Base-by-base conservation (phyloP, 2,797 vertebrate species). In the Clarias laeviceps region DNA sequence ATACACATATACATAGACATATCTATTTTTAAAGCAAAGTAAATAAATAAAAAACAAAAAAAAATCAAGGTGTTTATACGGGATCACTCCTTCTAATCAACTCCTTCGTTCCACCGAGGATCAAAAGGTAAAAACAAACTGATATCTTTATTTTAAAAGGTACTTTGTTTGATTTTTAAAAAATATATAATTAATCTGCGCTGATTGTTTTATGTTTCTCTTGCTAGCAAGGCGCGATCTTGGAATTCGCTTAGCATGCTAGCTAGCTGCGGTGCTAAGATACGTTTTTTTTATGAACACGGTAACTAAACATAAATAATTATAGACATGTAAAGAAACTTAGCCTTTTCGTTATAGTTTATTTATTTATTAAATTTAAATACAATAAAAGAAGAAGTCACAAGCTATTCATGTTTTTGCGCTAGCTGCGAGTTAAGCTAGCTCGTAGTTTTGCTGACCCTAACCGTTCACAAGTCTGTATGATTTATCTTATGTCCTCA, bases 51-150 rank as follows among this genome's bases (percentile, higher is more conserved):
- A 37, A 69, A 40, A 40, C 50, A 11, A n/a, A 9, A 4, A 17
- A 24, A 29, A 65, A 20, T 22, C 0, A 22, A 83, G 87, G 22
- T 65, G 66, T 89, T 88, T 89, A 92, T 89, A 86, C 89, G 92
- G 93, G 92, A 93, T 90, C 84, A 90, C 90, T 91, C 87, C 86
- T 88, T 85, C 86, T 88, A 85, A 78, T 82, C 93, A 88, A 88
- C 90, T 91, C 93, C 91, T 91, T 34, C 77, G 22, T 62, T 85
- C 91, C 91, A 87, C 90, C 50, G 65, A 95, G 94, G 95, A 95
- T 95, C 93, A 91, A 81, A 66, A 95, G 95, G 94, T 95, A 94
- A 95, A 93, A 92, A 93, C 91, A 65, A 27, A 64, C 77, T 62
- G 20, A 29, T 24, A 0, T 50, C 0, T 11, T 20, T 50, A 1